phyloP scores from a whole-genome alignment of 2,113 vertebrate genomes.

The Drymodes brunneopygia region DNA sequence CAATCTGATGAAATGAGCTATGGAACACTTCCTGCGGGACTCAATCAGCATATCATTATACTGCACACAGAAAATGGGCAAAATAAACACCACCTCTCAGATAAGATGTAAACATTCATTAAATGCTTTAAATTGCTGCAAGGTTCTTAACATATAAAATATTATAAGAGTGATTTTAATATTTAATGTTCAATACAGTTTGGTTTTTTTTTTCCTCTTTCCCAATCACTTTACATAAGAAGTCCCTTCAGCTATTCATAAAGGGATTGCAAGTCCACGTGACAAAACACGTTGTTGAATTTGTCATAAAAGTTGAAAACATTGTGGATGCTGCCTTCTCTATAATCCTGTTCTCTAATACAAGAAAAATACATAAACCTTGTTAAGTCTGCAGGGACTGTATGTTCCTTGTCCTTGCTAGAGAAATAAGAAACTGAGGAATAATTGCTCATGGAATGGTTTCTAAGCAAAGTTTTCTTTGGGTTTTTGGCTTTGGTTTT shows the following conservation, averaged over 20 bases:
- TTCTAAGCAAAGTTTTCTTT: background rate
- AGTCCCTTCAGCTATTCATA: background rate
- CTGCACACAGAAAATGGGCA: background rate
- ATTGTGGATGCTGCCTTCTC: background rate
- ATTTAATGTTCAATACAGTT: background rate
- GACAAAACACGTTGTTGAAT: background rate
- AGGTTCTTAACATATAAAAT: background rate
- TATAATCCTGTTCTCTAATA: background rate
- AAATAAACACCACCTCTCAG: background rate
- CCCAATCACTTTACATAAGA: background rate
- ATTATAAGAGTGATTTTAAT: background rate
- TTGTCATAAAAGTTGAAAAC: background rate
- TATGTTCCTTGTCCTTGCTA: background rate
- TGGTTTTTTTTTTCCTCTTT: accelerated
- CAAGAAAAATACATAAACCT: slow-evolving; percentile 7
- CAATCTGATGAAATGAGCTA: background rate
- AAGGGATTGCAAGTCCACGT: background rate
- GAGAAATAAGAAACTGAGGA: background rate
- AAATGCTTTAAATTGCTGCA: background rate
- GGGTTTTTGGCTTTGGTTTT: background rate
- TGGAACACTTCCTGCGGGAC: background rate
- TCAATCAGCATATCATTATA: background rate
- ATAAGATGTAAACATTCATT: background rate
- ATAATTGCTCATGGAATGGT: background rate
- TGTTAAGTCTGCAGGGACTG: background rate